These are phyloP conservation scores for Heliconius hortense DNA, from an alignment of 2,888 invertebrate species.

Conservation along the genomic window DNA sequence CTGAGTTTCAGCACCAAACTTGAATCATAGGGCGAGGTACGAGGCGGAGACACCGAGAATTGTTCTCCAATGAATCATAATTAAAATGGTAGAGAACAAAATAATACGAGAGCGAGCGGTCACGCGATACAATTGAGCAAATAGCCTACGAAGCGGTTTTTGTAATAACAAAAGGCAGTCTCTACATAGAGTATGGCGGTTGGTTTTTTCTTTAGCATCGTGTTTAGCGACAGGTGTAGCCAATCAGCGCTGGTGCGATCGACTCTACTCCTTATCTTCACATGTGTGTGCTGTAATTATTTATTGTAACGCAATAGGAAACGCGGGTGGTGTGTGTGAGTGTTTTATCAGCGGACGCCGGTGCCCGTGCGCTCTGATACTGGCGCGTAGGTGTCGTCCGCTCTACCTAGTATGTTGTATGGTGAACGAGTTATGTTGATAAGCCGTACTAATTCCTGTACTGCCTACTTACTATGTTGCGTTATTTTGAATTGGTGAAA, in stretches of 20 bases:
- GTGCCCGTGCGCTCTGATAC: constrained; percentile 59
- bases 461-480: not conserved
- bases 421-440: constrained; percentile 23
- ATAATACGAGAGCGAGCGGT: constrained; percentile 16
- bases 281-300: constrained; percentile 64
- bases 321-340: constrained; percentile 55
- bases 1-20: constrained; percentile 9
- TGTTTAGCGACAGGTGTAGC: constrained; percentile 61
- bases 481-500: not conserved
- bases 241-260: constrained; percentile 62
- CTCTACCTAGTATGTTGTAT: constrained; percentile 53
- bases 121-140: constrained; percentile 25
- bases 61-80: constrained; percentile 30
- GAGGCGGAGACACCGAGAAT: constrained; percentile 23
- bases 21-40: constrained; percentile 20
- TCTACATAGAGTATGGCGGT: constrained; percentile 55
- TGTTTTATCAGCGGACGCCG: constrained; percentile 62
- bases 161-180: constrained; percentile 46
- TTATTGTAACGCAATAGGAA: constrained; percentile 65
- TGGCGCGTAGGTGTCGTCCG: constrained; percentile 70
- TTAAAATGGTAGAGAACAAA: constrained; percentile 25
- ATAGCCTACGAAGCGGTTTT: constrained; percentile 22
- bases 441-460: constrained; percentile 18
- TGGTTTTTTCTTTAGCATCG: constrained; percentile 40
- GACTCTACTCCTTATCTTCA: constrained; percentile 48